These are phyloP conservation scores for Lagopus muta DNA, from an alignment of 2,113 vertebrate genomes.

Conservation along the genomic window DNA sequence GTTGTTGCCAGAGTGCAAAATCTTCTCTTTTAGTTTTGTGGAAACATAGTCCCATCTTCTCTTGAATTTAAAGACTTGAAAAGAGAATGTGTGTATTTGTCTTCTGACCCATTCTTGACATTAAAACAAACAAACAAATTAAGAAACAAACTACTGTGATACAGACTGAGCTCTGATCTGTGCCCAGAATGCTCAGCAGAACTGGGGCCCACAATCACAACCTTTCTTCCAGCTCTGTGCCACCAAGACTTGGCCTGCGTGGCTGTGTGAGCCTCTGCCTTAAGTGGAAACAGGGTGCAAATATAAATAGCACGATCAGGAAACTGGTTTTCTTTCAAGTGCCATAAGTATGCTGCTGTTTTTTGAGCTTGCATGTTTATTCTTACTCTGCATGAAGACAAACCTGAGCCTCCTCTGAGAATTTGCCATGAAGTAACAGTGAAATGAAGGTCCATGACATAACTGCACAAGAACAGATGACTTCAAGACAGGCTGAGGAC, in stretches of 20 bases:
- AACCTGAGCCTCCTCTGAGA: not conserved
- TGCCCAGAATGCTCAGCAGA: not conserved
- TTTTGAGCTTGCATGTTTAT: not conserved
- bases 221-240: not conserved
- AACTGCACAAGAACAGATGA: not conserved
- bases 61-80: not conserved
- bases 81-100: not conserved
- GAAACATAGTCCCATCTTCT: not conserved
- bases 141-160: not conserved
- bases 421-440: not conserved
- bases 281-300: not conserved
- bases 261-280: not conserved
- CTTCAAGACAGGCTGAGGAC: not conserved
- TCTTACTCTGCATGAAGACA: not conserved
- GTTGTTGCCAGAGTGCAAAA: not conserved
- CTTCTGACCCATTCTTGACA: not conserved
- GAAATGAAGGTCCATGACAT: rapidly evolving
- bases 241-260: not conserved
- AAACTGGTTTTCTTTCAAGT: not conserved
- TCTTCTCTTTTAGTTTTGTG: not conserved
- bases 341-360: rapidly evolving
- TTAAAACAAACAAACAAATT: not conserved
- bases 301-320: not conserved
- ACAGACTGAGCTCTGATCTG: not conserved
- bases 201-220: not conserved